Base-by-base conservation (phyloP, 1,140 invertebrate species). In the Dreissena polymorpha region DNA sequence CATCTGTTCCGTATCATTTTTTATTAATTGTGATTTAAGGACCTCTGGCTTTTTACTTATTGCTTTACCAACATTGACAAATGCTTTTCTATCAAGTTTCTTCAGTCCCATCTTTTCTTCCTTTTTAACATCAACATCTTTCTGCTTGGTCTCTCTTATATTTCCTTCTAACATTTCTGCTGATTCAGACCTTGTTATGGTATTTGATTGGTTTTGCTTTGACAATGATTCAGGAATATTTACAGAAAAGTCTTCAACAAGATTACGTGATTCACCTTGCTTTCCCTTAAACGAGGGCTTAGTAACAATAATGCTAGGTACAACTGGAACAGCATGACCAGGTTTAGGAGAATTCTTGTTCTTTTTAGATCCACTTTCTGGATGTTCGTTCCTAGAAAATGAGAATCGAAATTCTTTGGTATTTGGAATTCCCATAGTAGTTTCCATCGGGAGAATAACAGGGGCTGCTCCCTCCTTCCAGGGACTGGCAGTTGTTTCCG, bases 401-500 rank as follows among this genome's bases (percentile, higher is more conserved):
- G 53, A 50, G 10, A 13, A 6, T 49, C 18, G 39, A 39, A 39
- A 27, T 21, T 74, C 73, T 25, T 79, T 69, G 18, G 55, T 49
- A 53, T 50, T 29, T 53, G 29, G 23, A 16, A 84, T 63, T 74
- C 79, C 85, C 71, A 88, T 67, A 10, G 81, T 85, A 1, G 85
- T 88, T 53, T 86, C 82, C 87, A 88, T 88, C 13, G 87, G 87
- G 14, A 88, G 74, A 55, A 80, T 76, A 50, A 86, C 84, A 3
- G 81, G 84, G 39, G 84, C 70, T 79, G 73, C 74, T 25, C 77
- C 72, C 55, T 77, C 60, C 51, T 73, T 72, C 64, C 79, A 82
- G 14, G 70, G 70, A 21, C 70, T 29, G 49, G n/a, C 57, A 55
- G 23, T 39, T 2, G 67, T 50, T 18, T 78, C 69, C 51, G 16